Conservation (phyloP, 1,140 invertebrate species). For the Cepaea nemoralis region DNA sequence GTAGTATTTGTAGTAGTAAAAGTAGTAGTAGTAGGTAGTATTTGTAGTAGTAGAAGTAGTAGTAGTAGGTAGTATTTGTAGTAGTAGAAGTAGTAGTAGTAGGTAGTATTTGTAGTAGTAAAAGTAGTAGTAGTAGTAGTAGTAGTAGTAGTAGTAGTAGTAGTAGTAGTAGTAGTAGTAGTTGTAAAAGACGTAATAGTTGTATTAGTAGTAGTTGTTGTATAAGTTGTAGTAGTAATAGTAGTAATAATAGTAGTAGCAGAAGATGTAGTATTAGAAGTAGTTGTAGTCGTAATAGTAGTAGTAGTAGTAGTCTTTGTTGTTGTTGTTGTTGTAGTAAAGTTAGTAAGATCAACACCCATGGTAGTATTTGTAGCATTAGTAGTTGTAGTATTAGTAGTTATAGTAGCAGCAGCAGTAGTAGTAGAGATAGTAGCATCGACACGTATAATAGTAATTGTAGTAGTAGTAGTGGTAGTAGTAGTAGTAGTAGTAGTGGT, state of each 20-base stretch:
- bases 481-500: not conserved
- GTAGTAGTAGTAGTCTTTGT: not conserved
- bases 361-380: not conserved
- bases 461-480: slow-evolving; percentile 3
- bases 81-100: too few relatives aligned
- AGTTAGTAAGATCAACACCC: not conserved
- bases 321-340: too few relatives aligned
- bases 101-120: too few relatives aligned
- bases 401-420: not conserved
- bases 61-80: too few relatives aligned
- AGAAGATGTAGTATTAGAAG: not conserved
- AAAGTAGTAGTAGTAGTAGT: too few relatives aligned
- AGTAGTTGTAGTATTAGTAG: not conserved
- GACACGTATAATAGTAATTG: not conserved
- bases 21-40: too few relatives aligned
- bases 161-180: too few relatives aligned
- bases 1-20: too few relatives aligned
- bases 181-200: not conserved
- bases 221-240: not conserved
- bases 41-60: too few relatives aligned
- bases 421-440: not conserved
- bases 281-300: not conserved
- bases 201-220: not conserved
- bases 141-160: too few relatives aligned
- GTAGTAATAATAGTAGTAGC: not conserved